Evolutionary conservation across 2,113 vertebrate species (phyloP).

Genomic region (Balaeniceps rex): DNA sequence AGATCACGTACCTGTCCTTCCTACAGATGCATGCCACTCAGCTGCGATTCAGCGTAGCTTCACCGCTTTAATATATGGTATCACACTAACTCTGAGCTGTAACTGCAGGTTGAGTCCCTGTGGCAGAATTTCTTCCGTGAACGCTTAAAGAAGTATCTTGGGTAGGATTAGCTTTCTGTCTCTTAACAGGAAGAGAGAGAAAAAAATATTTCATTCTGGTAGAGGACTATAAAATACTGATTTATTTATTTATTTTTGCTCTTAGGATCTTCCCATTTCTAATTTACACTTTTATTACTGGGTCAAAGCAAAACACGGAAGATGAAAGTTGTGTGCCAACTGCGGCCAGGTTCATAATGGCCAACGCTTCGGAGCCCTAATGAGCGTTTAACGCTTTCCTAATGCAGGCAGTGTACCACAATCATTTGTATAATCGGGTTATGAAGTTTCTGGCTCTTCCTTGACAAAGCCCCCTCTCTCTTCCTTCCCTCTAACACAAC

Average conservation of each 20-base stretch:
- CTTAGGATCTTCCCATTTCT: background rate
- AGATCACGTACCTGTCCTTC: background rate
- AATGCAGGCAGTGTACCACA: constrained; percentile 51
- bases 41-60: background rate
- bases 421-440: background rate
- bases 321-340: background rate
- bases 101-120: background rate
- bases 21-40: background rate
- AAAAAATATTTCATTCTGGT: background rate
- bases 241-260: background rate
- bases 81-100: background rate
- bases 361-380: constrained; percentile 63
- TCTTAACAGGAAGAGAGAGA: background rate
- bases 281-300: background rate
- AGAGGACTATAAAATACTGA: background rate
- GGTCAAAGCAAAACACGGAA: background rate
- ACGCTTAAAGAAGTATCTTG: background rate
- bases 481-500: background rate
- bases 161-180: background rate
- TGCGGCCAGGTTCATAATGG: constrained; percentile 21
- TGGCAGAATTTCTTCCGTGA: background rate
- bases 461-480: background rate
- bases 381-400: constrained; percentile 42
- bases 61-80: background rate
- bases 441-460: constrained; percentile 34